These are phyloP conservation scores for Oncorhynchus nerka DNA, from an alignment of 2,113 vertebrate genomes.

Conservation along the genomic window DNA sequence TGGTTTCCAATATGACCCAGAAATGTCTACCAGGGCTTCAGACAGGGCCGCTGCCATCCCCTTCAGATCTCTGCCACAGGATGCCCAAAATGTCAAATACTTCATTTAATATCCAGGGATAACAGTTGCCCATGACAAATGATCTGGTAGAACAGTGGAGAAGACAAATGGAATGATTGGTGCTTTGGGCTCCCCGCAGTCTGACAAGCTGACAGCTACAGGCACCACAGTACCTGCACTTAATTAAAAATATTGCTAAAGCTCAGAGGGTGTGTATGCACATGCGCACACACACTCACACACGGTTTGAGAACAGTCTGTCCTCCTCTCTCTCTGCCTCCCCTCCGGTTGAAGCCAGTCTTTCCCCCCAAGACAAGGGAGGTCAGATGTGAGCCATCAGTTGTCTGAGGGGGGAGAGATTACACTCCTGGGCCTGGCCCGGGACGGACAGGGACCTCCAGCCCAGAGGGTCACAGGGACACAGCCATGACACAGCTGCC, in stretches of 20 bases:
- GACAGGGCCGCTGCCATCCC: slow-evolving; percentile 20
- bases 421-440: slow-evolving; percentile 30
- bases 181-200: slow-evolving; percentile 50
- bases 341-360: slow-evolving; percentile 22
- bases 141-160: slow-evolving; percentile 25
- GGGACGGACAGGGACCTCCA: slow-evolving; percentile 52
- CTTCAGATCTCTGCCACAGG: slow-evolving; percentile 45
- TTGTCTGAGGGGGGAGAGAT: neutral
- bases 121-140: slow-evolving; percentile 61
- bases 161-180: slow-evolving; percentile 48
- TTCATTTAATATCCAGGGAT: slow-evolving; percentile 65
- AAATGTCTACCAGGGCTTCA: slow-evolving; percentile 49
- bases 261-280: neutral
- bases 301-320: neutral
- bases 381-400: neutral
- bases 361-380: slow-evolving; percentile 21
- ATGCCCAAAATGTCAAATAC: slow-evolving; percentile 60
- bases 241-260: slow-evolving; percentile 47
- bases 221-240: slow-evolving; percentile 36
- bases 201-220: slow-evolving; percentile 47
- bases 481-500: slow-evolving; percentile 61
- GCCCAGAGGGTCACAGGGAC: slow-evolving; percentile 42
- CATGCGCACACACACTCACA: neutral
- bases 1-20: slow-evolving; percentile 53
- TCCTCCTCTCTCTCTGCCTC: neutral